These are phyloP conservation scores for Telmatherina bonti DNA, from an alignment of 2,797 vertebrate species.

Conservation along the genomic window DNA sequence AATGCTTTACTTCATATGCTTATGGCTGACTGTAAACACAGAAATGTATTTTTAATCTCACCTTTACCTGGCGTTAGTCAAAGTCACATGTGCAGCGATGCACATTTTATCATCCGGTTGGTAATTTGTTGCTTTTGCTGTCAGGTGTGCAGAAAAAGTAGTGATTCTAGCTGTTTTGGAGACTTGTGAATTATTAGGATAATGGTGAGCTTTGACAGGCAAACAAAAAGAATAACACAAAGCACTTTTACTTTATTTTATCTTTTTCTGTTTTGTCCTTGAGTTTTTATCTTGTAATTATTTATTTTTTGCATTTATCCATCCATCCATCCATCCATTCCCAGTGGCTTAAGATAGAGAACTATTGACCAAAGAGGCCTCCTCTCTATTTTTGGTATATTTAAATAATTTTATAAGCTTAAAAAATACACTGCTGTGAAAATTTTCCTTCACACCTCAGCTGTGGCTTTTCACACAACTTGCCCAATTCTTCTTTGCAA, in stretches of 20 bases:
- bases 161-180: background rate
- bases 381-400: slow-evolving; percentile 41
- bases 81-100: background rate
- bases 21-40: background rate
- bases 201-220: background rate
- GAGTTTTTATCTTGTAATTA: no score
- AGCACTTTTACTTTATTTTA: background rate
- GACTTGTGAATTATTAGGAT: background rate
- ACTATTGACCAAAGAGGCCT: background rate
- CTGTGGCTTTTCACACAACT: slow-evolving; percentile 60
- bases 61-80: background rate
- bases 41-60: background rate
- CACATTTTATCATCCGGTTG: background rate
- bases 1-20: slow-evolving; percentile 3
- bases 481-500: slow-evolving; percentile 17
- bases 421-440: slow-evolving; percentile 30
- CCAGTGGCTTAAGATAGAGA: background rate
- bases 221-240: background rate
- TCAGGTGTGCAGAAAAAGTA: background rate
- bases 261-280: no score
- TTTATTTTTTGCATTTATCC: no score
- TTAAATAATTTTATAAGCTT: slow-evolving; percentile 56
- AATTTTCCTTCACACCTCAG: slow-evolving; percentile 56
- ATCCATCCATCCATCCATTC: no score
- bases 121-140: background rate